Evolutionary conservation across 2,888 invertebrate genomes (phyloP).

Genomic region (Plebejus melissa): DNA sequence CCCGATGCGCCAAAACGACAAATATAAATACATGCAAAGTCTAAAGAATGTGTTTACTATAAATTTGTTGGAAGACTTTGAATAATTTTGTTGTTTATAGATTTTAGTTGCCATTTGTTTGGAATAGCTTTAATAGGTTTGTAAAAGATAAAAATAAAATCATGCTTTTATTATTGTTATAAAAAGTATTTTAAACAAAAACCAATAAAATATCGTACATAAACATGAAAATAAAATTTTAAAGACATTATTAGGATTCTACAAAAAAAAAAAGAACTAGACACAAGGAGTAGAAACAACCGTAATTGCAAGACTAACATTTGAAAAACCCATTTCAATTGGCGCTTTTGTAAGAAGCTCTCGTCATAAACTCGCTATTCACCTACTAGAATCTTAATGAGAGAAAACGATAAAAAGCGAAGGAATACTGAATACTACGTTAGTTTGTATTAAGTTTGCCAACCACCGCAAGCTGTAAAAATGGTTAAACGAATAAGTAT

Average conservation of each 20-base stretch:
- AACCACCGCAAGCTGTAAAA: constrained; percentile 47
- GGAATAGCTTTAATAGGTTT: neutral
- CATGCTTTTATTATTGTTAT: neutral
- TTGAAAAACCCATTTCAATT: constrained; percentile 29
- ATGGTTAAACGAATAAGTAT: constrained; percentile 50
- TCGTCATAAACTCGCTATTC: constrained; percentile 41
- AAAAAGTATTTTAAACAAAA: neutral
- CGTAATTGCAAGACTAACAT: constrained; percentile 23
- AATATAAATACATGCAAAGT: constrained; percentile 36
- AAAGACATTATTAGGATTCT: neutral
- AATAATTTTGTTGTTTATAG: neutral
- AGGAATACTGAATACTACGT: constrained; percentile 39
- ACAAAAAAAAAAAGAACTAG: neutral
- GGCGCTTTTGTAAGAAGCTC: constrained; percentile 36
- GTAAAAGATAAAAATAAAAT: neutral
- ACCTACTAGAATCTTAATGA: constrained; percentile 40
- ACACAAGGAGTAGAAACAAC: neutral
- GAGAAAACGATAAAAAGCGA: constrained; percentile 41
- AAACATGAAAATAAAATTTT: neutral
- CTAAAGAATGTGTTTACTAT: constrained; percentile 24
- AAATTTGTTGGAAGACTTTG: neutral
- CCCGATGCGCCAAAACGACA: constrained; percentile 44
- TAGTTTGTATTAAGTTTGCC: constrained; percentile 47
- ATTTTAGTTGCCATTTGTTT: neutral
- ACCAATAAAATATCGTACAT: too few relatives aligned